Conservation (phyloP, 2,797 vertebrate species). For the Halcyon smyrnensis region DNA sequence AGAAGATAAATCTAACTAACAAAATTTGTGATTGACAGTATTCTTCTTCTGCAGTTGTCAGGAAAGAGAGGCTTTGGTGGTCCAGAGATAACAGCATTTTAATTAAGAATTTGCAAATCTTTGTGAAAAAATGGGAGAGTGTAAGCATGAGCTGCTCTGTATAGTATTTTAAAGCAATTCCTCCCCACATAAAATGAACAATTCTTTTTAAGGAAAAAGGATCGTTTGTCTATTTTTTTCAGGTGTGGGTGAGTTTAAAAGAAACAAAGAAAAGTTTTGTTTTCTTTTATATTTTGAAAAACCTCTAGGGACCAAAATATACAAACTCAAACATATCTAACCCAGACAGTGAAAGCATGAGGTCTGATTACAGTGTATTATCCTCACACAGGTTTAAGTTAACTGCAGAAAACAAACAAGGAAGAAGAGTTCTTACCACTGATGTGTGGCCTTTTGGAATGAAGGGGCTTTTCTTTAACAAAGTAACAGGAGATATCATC, state of each 20-base stretch:
- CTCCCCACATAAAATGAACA: not conserved
- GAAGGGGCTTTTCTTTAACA: constrained; percentile 95
- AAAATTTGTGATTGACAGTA: not conserved
- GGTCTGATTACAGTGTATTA: constrained; percentile 52
- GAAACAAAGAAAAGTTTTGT: constrained; percentile 22
- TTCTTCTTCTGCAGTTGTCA: not conserved
- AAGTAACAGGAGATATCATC: constrained; percentile 90
- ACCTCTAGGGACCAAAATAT: constrained; percentile 16
- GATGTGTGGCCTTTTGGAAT: constrained; percentile 88
- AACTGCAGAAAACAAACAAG: constrained; percentile 81
- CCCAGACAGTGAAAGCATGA: constrained; percentile 32
- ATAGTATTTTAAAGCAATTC: not conserved
- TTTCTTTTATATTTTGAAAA: constrained; percentile 42
- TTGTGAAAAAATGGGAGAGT: not conserved
- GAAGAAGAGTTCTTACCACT: constrained; percentile 87
- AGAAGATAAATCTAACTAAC: not conserved
- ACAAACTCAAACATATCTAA: constrained; percentile 52
- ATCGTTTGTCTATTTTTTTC: constrained; percentile 39
- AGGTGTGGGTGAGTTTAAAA: constrained; percentile 5
- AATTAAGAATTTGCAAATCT: not conserved
- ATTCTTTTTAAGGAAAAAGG: not conserved
- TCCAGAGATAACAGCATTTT: not conserved
- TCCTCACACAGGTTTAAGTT: constrained; percentile 56
- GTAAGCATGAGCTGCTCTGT: not conserved
- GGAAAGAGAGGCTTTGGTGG: not conserved